A percentile compares a stretch with the other conserved stretches of the same genome.
Conservation (phyloP, 2,888 invertebrate genomes). For the Pedicia rivosa region DNA sequence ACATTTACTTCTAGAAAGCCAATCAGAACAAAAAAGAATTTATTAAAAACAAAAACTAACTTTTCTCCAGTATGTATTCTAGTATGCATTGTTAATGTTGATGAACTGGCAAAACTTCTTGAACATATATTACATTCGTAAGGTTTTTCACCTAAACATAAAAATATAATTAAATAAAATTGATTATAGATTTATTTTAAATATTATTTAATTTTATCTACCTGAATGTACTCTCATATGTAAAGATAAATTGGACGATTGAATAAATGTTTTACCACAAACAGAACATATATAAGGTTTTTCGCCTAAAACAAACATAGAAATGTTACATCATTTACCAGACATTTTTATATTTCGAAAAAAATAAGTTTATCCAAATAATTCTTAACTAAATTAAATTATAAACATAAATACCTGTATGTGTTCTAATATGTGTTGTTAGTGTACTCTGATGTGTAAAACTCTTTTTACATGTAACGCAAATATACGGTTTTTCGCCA, state of each 20-base stretch:
- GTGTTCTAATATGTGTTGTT: conserved; percentile 41
- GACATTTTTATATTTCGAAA: too few species aligned
- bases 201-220: conserved; percentile 24
- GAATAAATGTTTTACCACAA: conserved; percentile 42
- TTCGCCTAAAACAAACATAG: too few species aligned
- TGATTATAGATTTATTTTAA: neutral
- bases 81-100: conserved; percentile 27
- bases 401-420: too few species aligned
- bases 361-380: too few species aligned
- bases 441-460: conserved; percentile 44
- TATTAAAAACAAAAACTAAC: too few species aligned
- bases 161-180: neutral
- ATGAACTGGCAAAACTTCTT: conserved; percentile 26
- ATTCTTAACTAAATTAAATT: too few species aligned
- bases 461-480: conserved; percentile 38
- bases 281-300: conserved; percentile 38
- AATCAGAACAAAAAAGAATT: too few species aligned
- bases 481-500: conserved; percentile 36
- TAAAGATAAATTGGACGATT: conserved; percentile 36
- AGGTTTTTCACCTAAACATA: conserved; percentile 13
- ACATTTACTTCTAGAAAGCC: too few species aligned
- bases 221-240: conserved; percentile 30
- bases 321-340: too few species aligned
- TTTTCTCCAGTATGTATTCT: conserved; percentile 28
- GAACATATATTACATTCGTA: conserved; percentile 22